These are phyloP conservation scores for Gymnopithys bicolor DNA, from an alignment of 2,797 vertebrate species.

Conservation along the genomic window DNA sequence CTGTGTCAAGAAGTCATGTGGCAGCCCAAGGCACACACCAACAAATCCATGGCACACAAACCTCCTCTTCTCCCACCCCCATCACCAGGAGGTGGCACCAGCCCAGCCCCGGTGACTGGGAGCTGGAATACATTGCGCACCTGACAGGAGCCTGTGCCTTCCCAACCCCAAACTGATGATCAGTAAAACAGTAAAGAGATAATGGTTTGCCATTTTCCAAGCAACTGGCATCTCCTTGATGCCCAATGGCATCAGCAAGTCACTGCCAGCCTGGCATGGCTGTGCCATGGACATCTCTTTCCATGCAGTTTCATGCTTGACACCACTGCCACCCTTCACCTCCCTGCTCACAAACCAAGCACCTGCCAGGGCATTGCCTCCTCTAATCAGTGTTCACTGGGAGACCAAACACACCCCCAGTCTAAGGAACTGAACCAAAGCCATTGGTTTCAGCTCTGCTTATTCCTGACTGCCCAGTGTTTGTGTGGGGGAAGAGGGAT, in stretches of 20 bases:
- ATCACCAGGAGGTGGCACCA: not conserved
- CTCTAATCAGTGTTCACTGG: not conserved
- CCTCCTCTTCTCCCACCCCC: not conserved
- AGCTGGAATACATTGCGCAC: not conserved
- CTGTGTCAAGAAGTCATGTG: not conserved
- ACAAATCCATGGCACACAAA: not conserved
- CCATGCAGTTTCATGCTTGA: fast-evolving
- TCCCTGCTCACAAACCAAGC: not conserved
- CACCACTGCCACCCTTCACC: not conserved
- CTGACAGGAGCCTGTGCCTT: not conserved
- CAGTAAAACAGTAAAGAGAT: not conserved
- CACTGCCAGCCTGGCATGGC: not conserved
- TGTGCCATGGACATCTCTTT: not conserved
- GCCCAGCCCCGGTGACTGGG: not conserved
- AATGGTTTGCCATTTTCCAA: not conserved
- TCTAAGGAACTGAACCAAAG: not conserved
- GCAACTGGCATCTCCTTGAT: fast-evolving
- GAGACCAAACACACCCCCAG: not conserved
- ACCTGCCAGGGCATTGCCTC: not conserved
- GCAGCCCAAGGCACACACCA: not conserved
- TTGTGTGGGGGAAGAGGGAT: not conserved
- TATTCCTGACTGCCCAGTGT: not conserved
- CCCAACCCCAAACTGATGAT: not conserved
- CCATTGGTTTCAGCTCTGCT: not conserved
- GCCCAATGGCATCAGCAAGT: not conserved